These are phyloP conservation scores for Trichonephila clavipes DNA, from an alignment of 1,140 invertebrate genomes.

Conservation along the genomic window DNA sequence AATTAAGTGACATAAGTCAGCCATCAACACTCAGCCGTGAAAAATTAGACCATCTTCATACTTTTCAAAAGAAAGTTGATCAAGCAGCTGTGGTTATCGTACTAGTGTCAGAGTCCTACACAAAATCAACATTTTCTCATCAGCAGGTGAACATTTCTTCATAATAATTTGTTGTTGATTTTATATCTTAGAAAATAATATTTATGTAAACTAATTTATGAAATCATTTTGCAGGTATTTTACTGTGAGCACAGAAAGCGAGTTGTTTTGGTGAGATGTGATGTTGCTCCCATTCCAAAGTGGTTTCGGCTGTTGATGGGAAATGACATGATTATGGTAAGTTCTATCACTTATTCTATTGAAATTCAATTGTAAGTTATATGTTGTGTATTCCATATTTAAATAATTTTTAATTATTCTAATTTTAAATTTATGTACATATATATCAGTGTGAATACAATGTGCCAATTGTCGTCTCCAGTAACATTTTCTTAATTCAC, in stretches of 20 bases:
- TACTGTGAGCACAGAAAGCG: slow-evolving; percentile 82
- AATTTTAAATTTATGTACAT: neutral
- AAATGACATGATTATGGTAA: slow-evolving; percentile 78
- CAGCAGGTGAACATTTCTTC: slow-evolving; percentile 80
- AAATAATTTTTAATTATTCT: neutral
- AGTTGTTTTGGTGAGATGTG: slow-evolving; percentile 80
- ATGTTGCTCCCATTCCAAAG: slow-evolving; percentile 78
- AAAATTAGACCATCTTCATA: slow-evolving; percentile 76
- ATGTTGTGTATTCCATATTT: neutral
- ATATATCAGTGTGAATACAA: no score
- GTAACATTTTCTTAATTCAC: no score
- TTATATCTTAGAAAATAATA: neutral
- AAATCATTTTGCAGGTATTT: slow-evolving; percentile 79
- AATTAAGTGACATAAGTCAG: slow-evolving; percentile 75
- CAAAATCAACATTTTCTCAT: slow-evolving; percentile 80
- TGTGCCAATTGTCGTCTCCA: no score
- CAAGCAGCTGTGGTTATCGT: slow-evolving; percentile 80
- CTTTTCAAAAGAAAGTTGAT: slow-evolving; percentile 81
- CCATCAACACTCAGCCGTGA: slow-evolving; percentile 76
- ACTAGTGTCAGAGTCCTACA: slow-evolving; percentile 80
- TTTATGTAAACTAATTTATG: neutral
- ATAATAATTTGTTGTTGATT: neutral
- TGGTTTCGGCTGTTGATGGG: slow-evolving; percentile 78
- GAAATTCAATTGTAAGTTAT: neutral
- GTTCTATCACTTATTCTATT: no score